Evolutionary conservation across 2,797 vertebrate genomes (phyloP).

Genomic region (Gymnothorax javanicus): DNA sequence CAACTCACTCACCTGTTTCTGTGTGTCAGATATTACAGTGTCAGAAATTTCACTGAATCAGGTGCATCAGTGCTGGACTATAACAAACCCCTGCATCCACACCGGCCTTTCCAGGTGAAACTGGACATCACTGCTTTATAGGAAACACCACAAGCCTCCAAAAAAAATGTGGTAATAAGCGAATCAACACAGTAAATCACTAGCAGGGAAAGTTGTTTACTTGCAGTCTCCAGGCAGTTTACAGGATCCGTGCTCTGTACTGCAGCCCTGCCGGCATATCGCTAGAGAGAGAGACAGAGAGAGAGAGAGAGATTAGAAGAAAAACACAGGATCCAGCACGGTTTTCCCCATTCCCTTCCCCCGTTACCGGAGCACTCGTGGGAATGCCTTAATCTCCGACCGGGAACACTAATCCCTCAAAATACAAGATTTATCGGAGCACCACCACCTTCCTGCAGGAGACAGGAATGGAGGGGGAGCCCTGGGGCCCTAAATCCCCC

Average conservation of each 20-base stretch:
- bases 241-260: constrained; percentile 91
- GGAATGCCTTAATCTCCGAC: constrained; percentile 63
- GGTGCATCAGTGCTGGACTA: too few relatives aligned
- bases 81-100: too few relatives aligned
- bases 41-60: too few relatives aligned
- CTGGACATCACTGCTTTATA: too few relatives aligned
- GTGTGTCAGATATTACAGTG: too few relatives aligned
- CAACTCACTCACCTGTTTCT: too few relatives aligned
- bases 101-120: too few relatives aligned
- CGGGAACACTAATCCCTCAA: constrained; percentile 43
- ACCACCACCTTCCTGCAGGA: constrained; percentile 19
- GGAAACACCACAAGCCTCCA: neutral
- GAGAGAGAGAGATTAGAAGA: constrained; percentile 28
- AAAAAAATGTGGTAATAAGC: neutral
- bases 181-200: neutral
- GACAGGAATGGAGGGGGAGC: neutral
- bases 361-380: constrained; percentile 29
- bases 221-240: constrained; percentile 93
- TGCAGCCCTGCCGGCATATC: constrained; percentile 97
- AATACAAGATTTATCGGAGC: constrained; percentile 59
- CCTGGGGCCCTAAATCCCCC: constrained; percentile 29
- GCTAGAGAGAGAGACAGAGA: constrained; percentile 68
- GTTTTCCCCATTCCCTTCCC: constrained; percentile 13
- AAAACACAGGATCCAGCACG: constrained; percentile 45
- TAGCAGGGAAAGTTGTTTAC: constrained; percentile 63